Base-by-base conservation (phyloP, 2,797 vertebrate species). In the Toxotes lorentzi region DNA sequence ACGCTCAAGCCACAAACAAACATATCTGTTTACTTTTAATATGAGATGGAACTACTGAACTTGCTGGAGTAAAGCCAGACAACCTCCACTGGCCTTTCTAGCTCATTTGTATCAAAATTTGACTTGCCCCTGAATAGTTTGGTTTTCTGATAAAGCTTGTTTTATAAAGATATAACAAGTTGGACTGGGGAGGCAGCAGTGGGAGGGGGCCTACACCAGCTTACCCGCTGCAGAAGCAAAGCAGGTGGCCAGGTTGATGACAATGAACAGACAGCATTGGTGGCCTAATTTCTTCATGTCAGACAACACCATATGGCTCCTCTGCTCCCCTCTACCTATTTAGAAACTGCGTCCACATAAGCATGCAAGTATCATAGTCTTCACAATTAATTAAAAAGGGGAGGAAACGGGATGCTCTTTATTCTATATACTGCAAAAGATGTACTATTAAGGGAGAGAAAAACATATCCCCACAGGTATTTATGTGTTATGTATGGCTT, bases 211-310 rank as follows among this genome's bases (percentile, higher is more conserved):
- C 82, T 80, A 78, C 56, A 45, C 65, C 61, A 76, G 88, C 84
- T 86, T 90, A 85, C 83, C 87, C 73, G 17, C 79, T 75, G 84
- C 86, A 87, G 78, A 85, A 86, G 89, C 91, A 91, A 92, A 94
- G 94, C 92, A 94, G 94, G 91, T 95, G 93, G 93, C 91, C 92
- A 90, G 88, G 93, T 90, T 92, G 93, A 93, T 95, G 94, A 95
- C 94, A 95, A 95, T 91, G 89, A 94, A 94, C 90, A 95, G 94
- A 94, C 95, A 96, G 93, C 93, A 93, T 91, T 92, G 93, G 91
- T 95, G 95, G 94, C 95, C 95, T 94, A 95, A 94, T 96, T 96
- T 95, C 92, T 90, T 93, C 92, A 94, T 94, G 95, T 95, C 93
- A 95, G 93, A 95, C 94, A 95, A 94, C 94, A 91, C 95, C 95